Percentiles rank a stretch among this genome's conserved stretches.
Conservation (phyloP, 2,888 invertebrate genomes). For the Himalopsyche tibetana region DNA sequence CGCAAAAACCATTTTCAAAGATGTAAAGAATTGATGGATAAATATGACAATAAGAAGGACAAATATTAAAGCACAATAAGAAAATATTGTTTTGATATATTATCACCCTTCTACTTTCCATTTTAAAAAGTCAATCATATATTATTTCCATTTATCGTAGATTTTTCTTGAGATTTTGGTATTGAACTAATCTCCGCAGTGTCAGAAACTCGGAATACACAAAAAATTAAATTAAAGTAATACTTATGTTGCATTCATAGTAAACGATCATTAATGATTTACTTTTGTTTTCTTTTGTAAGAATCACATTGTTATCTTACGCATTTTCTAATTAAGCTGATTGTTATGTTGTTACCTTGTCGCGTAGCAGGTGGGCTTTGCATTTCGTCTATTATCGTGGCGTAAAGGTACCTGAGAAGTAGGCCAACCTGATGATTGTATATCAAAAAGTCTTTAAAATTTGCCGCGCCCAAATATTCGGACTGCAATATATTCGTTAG, state of each 20-base stretch:
- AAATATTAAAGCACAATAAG: no score
- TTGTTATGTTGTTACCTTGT: slow-evolving; percentile 2
- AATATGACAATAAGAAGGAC: no score
- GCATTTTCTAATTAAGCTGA: slow-evolving; percentile 1
- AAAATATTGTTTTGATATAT: no score
- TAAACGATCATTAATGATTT: not conserved
- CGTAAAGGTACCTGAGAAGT: slow-evolving; percentile 1
- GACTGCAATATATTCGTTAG: slow-evolving; percentile 3
- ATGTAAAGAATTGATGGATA: no score
- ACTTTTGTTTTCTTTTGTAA: not conserved
- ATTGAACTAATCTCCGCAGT: no score
- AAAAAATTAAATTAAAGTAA: no score
- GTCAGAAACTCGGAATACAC: no score
- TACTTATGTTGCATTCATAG: not conserved
- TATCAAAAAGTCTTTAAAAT: slow-evolving; percentile 36
- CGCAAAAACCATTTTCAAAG: no score
- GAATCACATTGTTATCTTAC: not conserved
- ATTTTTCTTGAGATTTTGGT: no score
- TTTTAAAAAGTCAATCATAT: no score
- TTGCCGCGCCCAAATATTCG: slow-evolving; percentile 37
- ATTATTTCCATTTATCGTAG: no score
- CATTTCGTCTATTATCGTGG: not conserved
- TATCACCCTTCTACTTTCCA: no score
- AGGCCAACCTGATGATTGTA: not conserved
- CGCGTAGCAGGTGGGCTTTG: slow-evolving; percentile 14